Conservation (phyloP, 2,113 vertebrate species). For the Alethe diademata region DNA sequence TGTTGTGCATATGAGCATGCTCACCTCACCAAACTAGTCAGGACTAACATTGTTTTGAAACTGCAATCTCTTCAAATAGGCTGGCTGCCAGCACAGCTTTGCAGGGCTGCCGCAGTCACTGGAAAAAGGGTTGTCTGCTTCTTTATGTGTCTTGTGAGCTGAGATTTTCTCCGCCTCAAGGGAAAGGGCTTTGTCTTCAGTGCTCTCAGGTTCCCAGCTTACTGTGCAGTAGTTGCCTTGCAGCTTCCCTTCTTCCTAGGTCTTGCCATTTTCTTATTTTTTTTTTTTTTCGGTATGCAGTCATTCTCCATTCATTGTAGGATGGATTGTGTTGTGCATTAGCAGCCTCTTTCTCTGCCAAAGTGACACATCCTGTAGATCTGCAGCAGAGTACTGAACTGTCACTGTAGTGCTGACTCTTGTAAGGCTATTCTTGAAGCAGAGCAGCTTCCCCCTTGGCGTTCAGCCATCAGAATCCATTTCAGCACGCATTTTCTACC, state of each 20-base stretch:
- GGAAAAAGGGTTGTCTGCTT: background rate
- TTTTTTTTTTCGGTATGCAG: background rate
- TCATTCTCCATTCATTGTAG: conserved; percentile 28
- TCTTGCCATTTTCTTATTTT: background rate
- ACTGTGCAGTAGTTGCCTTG: background rate
- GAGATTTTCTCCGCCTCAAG: conserved; percentile 4
- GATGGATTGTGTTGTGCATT: conserved; percentile 36
- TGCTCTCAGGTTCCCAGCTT: conserved; percentile 28
- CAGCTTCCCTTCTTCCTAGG: background rate
- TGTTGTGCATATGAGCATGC: background rate
- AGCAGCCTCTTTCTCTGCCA: conserved; percentile 49
- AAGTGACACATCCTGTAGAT: conserved; percentile 65
- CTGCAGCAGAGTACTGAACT: conserved; percentile 54
- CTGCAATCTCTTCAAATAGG: conserved; percentile 34
- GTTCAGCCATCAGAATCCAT: conserved; percentile 25
- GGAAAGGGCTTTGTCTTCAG: conserved; percentile 13
- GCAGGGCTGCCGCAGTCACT: background rate
- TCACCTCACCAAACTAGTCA: background rate
- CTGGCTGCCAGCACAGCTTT: conserved; percentile 21
- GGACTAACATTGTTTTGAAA: conserved; percentile 43
- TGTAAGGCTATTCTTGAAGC: conserved; percentile 56
- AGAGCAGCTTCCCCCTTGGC: conserved; percentile 58
- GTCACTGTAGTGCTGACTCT: conserved; percentile 64
- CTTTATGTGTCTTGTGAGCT: background rate
- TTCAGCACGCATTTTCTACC: conserved; percentile 30